Conservation (phyloP, 2,797 vertebrate genomes). For the Malurus splendens region DNA sequence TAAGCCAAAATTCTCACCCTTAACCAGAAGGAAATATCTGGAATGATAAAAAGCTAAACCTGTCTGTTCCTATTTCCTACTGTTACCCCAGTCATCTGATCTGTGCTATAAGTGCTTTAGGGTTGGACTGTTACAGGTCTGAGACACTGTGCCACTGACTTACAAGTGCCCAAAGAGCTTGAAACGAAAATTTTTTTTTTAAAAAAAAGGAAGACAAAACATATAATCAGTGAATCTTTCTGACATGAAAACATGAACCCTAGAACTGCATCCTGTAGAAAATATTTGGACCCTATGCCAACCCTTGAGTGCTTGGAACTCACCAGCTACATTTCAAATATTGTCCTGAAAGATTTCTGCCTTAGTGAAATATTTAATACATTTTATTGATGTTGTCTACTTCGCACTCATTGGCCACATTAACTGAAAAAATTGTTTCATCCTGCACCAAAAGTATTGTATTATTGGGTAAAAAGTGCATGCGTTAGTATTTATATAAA, state of each 20-base stretch:
- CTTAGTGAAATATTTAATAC: not conserved
- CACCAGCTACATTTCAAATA: not conserved
- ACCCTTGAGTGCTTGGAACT: not conserved
- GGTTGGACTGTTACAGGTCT: not conserved
- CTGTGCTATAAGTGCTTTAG: not conserved
- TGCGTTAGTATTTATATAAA: not conserved
- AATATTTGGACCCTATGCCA: not conserved
- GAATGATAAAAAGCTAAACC: not conserved
- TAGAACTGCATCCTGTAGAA: not conserved
- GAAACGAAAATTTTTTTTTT: not conserved
- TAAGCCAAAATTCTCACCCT: not conserved
- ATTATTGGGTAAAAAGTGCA: not conserved
- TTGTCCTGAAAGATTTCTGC: not conserved
- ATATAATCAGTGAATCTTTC: not conserved
- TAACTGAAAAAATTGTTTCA: not conserved
- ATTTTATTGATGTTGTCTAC: not conserved
- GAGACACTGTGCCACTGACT: not conserved
- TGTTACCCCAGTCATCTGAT: not conserved
- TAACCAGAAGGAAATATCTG: not conserved
- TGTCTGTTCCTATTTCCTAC: not conserved
- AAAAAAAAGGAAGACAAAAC: not conserved
- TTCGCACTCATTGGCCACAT: not conserved
- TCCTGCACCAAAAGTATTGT: not conserved
- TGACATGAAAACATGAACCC: not conserved
- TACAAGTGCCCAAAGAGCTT: not conserved